Evolutionary conservation across 2,113 vertebrate genomes (phyloP).

Genomic region (Turdus rufiventris): DNA sequence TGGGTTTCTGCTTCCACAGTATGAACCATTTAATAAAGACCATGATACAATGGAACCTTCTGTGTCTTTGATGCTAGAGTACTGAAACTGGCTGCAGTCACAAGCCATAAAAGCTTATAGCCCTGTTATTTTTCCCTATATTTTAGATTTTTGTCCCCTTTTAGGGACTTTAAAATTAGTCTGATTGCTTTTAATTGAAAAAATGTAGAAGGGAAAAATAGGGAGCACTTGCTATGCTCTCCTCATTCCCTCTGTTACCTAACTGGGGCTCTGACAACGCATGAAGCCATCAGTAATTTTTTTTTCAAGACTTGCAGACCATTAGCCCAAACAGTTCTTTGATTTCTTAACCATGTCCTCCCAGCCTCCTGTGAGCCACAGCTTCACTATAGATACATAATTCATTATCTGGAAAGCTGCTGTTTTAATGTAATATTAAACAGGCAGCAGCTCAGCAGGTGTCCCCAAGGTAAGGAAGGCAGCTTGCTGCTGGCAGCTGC

Average conservation of each 20-base stretch:
- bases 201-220: not conserved
- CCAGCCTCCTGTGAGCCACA: not conserved
- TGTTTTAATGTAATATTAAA: conserved; percentile 47
- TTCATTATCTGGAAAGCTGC: conserved; percentile 4
- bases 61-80: not conserved
- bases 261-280: not conserved
- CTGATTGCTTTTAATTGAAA: not conserved
- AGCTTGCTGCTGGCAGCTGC: conserved; percentile 13
- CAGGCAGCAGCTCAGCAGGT: conserved; percentile 49
- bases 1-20: not conserved
- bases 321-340: not conserved
- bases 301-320: not conserved
- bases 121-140: not conserved
- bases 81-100: not conserved
- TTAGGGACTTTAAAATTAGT: not conserved
- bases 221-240: not conserved
- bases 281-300: not conserved
- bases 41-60: not conserved
- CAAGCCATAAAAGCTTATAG: not conserved
- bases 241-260: not conserved
- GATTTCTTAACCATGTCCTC: not conserved
- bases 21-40: not conserved
- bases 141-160: not conserved
- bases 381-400: not conserved
- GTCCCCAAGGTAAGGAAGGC: conserved; percentile 24